These are phyloP conservation scores for Coreoperca whiteheadi DNA, from an alignment of 2,113 vertebrate genomes.

Conservation along the genomic window DNA sequence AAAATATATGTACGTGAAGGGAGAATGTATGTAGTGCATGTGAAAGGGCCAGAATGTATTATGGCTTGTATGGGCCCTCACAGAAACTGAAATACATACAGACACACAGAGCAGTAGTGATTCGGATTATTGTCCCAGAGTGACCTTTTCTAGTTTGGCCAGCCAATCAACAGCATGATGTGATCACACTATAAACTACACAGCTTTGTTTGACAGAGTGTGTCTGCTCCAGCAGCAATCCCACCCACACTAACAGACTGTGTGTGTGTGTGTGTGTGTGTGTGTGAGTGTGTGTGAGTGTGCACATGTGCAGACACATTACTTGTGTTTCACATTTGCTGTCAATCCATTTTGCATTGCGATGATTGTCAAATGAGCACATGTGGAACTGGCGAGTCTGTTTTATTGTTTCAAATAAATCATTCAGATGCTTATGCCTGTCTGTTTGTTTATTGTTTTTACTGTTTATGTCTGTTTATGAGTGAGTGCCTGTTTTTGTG, in stretches of 20 bases:
- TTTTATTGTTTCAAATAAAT: constrained; percentile 48
- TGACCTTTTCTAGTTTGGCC: constrained; percentile 34
- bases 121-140: constrained; percentile 34
- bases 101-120: neutral
- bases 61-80: no score
- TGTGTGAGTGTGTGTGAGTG: constrained; percentile 3
- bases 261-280: constrained; percentile 1
- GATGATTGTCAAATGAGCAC: constrained; percentile 51
- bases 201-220: constrained; percentile 56
- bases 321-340: constrained; percentile 49
- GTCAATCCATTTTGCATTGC: constrained; percentile 44
- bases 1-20: no score
- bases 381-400: constrained; percentile 35
- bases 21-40: no score
- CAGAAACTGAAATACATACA: no score
- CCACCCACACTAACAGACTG: constrained; percentile 57
- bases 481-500: constrained; percentile 17
- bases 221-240: constrained; percentile 55
- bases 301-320: constrained; percentile 6
- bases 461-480: constrained; percentile 10
- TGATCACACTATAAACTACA: constrained; percentile 63
- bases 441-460: no score
- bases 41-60: no score
- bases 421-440: constrained; percentile 3
- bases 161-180: constrained; percentile 55